Percentiles rank a stretch among this genome's conserved stretches.
phyloP scores from a whole-genome alignment of 2,888 invertebrate genomes.

The Chamaedrilus cognettii region DNA sequence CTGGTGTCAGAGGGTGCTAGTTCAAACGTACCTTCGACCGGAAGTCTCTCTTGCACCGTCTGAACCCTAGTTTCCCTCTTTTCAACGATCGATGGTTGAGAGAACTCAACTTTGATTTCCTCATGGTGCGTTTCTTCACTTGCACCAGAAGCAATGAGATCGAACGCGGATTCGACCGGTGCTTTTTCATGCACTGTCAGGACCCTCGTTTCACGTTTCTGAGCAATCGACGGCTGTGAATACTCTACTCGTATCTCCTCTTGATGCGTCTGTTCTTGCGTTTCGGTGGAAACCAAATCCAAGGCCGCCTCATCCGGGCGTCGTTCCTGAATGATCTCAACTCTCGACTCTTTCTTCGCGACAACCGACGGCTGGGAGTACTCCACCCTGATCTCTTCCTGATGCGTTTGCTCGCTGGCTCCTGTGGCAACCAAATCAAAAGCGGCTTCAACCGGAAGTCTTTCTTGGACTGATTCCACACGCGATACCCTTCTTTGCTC shows the following conservation, averaged over 20 bases:
- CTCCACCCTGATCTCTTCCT: slow-evolving; percentile 13
- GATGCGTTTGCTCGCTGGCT: slow-evolving; percentile 19
- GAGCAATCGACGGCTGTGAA: not conserved
- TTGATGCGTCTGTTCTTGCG: slow-evolving; percentile 19
- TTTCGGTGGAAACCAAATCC: slow-evolving; percentile 11
- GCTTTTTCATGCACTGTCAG: slow-evolving; percentile 14
- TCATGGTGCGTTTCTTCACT: slow-evolving; percentile 29
- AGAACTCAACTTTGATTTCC: slow-evolving; percentile 29
- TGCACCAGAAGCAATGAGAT: slow-evolving; percentile 14
- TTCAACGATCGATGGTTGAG: slow-evolving; percentile 11
- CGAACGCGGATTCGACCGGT: slow-evolving; percentile 30
- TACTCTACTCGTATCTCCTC: slow-evolving; percentile 19
- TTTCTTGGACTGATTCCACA: slow-evolving; percentile 4
- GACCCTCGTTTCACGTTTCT: slow-evolving; percentile 16
- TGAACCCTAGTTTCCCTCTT: slow-evolving; percentile 20
- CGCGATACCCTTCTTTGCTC: slow-evolving; percentile 27
- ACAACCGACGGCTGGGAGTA: slow-evolving; percentile 31
- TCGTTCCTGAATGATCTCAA: not conserved
- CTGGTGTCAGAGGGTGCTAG: not conserved
- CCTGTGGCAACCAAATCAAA: slow-evolving; percentile 14
- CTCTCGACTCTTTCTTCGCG: slow-evolving; percentile 17
- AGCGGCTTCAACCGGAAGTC: slow-evolving; percentile 6
- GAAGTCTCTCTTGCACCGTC: slow-evolving; percentile 10
- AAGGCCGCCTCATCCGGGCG: slow-evolving; percentile 10
- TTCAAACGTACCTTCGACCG: slow-evolving; percentile 11